Evolutionary conservation across 1,140 invertebrate genomes (phyloP), one percentile per base, ranked within the genome.

Genomic region (Linepithema humile): DNA sequence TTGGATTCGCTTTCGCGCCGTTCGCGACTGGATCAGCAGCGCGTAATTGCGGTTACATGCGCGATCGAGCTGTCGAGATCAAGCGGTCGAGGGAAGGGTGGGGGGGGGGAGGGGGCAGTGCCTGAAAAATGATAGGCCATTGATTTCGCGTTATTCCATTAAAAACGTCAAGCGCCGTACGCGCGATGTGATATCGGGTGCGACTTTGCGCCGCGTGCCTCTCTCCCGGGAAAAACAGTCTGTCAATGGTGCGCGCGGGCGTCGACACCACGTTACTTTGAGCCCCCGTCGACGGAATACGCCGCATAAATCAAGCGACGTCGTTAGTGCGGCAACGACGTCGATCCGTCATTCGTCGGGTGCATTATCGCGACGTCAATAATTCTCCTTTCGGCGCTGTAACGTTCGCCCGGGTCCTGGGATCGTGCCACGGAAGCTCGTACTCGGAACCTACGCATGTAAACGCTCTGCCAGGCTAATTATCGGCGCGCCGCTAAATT

Each of bases 341-440:
- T 82, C 83, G 83, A 86, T 86, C 83, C 59, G 73, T 86, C 83
- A 87, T 50, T 85, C 53, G 77, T 74, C 43, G 53, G 80, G 64
- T 85, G 62, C 77, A 85, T 87, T 87, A 87, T 85, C 85, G 50
- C 75, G 40, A 29, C 69, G 69, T 48, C 84, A 62, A 87, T 85
- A 87, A 85, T 72, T 87, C 82, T 84, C 77, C 85, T 85, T 87
- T 80, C 73, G 62, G 60, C n/a, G n/a, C 40, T 53, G 26, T 72
- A 73, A 59, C 83, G 43, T 50, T 40, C 59, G 35, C 26, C 20
- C 5, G 20, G 23, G 45, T 12, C 3, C 23, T 23, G 60, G 48
- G 5, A n/a, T n/a, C 3, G 55, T n/a, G 45, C 45, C 29, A 17
- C 26, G 50, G 60, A 38, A 35, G 26, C 75, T 40, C 48, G 38